Percentiles rank a stretch among this genome's conserved stretches.
These are phyloP conservation scores for Tolmerus cingulatus DNA, from an alignment of 2,888 invertebrate species.

Conservation along the genomic window DNA sequence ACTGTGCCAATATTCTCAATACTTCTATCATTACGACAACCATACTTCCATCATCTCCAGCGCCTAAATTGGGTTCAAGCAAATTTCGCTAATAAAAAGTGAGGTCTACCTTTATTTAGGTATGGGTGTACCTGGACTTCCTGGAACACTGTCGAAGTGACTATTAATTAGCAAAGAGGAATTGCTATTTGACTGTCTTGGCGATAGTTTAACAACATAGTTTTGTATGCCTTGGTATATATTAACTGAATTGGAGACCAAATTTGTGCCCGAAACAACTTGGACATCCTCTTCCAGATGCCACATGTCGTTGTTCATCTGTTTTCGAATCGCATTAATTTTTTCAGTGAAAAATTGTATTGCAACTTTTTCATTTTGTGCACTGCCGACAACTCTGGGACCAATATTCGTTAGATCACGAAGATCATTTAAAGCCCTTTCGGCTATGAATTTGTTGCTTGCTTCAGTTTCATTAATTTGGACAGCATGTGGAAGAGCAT, in stretches of 20 bases:
- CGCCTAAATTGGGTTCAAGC: conserved; percentile 61
- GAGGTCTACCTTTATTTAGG: not conserved
- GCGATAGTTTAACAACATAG: conserved; percentile 59
- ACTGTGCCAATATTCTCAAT: conserved; percentile 64
- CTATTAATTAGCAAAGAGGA: conserved; percentile 77
- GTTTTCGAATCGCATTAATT: conserved; percentile 54
- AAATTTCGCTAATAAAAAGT: not conserved
- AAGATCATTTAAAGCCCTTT: conserved; percentile 72
- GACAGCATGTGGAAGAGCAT: conserved; percentile 57
- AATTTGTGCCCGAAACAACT: conserved; percentile 59
- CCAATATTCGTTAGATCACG: conserved; percentile 72
- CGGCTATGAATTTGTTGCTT: conserved; percentile 71
- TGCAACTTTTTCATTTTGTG: conserved; percentile 73
- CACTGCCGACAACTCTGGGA: conserved; percentile 75
- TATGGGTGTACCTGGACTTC: conserved; percentile 76
- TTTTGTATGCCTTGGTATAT: conserved; percentile 62
- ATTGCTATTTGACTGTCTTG: conserved; percentile 55
- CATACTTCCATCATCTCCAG: conserved; percentile 72
- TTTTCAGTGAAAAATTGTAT: conserved; percentile 63
- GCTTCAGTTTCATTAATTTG: conserved; percentile 57
- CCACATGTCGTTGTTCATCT: conserved; percentile 51
- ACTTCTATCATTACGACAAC: conserved; percentile 72
- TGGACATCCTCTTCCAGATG: conserved; percentile 59
- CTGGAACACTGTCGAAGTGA: conserved; percentile 91
- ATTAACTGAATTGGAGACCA: conserved; percentile 57